Evolutionary conservation across 2,888 invertebrate genomes (phyloP).

Genomic region (Acleris holmiana): DNA sequence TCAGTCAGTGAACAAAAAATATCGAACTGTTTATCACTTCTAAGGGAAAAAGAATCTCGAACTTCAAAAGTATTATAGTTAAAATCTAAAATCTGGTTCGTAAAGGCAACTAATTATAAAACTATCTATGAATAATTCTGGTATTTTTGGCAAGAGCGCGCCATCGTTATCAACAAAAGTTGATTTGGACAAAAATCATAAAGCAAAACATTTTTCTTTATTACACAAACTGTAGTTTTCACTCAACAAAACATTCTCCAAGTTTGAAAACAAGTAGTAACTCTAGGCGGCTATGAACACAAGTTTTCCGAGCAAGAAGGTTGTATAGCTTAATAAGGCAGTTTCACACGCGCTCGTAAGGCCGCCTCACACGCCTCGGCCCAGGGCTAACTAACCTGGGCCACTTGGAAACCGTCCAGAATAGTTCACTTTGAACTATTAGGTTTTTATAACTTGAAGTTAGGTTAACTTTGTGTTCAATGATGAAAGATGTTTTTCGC

Average conservation of each 20-base stretch:
- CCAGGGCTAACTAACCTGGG: constrained; percentile 16
- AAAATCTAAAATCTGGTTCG: no score
- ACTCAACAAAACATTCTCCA: neutral
- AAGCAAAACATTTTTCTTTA: neutral
- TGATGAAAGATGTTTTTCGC: no score
- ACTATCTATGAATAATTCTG: no score
- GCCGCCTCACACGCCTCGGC: constrained; percentile 1
- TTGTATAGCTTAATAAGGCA: constrained; percentile 47
- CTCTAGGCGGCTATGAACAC: constrained; percentile 23
- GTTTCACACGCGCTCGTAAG: constrained; percentile 19
- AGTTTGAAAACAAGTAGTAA: constrained; percentile 9
- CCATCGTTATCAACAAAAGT: no score
- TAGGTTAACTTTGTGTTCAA: neutral
- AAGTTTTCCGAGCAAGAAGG: constrained; percentile 43
- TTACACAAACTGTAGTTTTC: neutral
- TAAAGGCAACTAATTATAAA: no score
- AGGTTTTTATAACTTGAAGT: constrained; percentile 4
- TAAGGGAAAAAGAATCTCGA: no score
- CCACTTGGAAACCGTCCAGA: constrained; percentile 8
- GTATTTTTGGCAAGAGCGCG: no score
- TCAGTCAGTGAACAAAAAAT: no score
- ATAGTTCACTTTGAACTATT: constrained; percentile 2
- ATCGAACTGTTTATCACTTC: no score
- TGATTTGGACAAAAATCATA: no score
- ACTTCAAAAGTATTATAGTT: no score